These are phyloP conservation scores for Tichodroma muraria DNA, from an alignment of 2,113 vertebrate species.

Conservation along the genomic window DNA sequence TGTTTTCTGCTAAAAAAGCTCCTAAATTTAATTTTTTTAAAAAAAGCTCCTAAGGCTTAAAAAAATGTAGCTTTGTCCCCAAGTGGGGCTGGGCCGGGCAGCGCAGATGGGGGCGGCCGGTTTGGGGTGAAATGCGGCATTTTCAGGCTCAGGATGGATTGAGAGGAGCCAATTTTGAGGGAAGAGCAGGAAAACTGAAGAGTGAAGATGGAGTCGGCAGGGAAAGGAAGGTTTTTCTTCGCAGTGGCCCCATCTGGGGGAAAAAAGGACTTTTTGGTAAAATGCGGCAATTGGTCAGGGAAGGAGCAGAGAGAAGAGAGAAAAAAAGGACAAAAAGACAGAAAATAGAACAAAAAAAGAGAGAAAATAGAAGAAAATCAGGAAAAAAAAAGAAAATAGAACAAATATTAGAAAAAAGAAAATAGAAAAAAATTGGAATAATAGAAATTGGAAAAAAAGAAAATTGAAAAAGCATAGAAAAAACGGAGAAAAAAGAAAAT, in stretches of 20 bases:
- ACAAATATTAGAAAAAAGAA: background rate
- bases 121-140: background rate
- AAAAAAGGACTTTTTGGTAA: background rate
- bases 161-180: background rate
- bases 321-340: background rate
- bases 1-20: background rate
- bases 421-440: background rate
- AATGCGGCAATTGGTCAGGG: background rate
- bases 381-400: background rate
- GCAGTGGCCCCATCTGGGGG: background rate
- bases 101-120: background rate
- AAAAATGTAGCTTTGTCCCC: background rate
- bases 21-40: background rate
- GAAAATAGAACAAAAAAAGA: background rate
- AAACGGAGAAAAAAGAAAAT: background rate
- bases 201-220: background rate
- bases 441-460: background rate
- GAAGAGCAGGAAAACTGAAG: background rate
- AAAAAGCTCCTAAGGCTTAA: background rate
- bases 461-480: background rate
- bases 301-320: background rate
- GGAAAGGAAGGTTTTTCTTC: background rate
- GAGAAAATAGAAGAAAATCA: background rate
- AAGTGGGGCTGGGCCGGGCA: background rate
- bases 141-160: background rate